Conservation (phyloP, 2,888 invertebrate species). For the Lithosia quadra region DNA sequence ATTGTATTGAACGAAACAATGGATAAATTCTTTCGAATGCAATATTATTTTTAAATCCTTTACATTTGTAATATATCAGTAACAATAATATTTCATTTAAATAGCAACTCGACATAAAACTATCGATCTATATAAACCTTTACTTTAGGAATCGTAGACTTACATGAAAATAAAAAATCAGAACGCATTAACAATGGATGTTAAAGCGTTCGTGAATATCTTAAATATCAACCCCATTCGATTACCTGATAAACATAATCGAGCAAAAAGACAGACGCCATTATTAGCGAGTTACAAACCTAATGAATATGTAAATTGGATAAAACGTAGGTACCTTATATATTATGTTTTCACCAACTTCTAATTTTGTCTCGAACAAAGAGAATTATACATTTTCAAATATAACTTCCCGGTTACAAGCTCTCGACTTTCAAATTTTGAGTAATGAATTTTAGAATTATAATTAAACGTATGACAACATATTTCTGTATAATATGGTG, state of each 20-base stretch:
- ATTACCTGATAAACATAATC: slow-evolving; percentile 39
- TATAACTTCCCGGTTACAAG: slow-evolving; percentile 23
- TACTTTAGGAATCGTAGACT: not conserved
- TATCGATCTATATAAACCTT: not conserved
- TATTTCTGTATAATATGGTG: too few relatives aligned
- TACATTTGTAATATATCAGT: not conserved
- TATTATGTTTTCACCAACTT: slow-evolving; percentile 38
- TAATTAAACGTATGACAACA: not conserved
- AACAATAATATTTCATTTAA: not conserved
- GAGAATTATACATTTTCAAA: slow-evolving; percentile 23
- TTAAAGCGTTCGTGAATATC: slow-evolving; percentile 32
- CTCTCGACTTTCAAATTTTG: slow-evolving; percentile 12
- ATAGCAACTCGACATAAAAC: not conserved
- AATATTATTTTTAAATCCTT: not conserved
- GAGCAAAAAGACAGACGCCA: slow-evolving; percentile 30
- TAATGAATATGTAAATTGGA: slow-evolving; percentile 49
- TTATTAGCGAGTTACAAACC: slow-evolving; percentile 27
- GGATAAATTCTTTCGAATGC: not conserved
- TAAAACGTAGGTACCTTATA: slow-evolving; percentile 45
- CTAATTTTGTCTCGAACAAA: slow-evolving; percentile 37
- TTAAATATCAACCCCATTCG: slow-evolving; percentile 18
- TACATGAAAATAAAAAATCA: not conserved
- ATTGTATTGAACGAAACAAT: not conserved
- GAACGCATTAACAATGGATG: not conserved
- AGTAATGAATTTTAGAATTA: slow-evolving; percentile 20